A percentile compares a stretch with the other conserved stretches of the same genome.
phyloP scores from a whole-genome alignment of 1,140 invertebrate genomes.

The Onthophagus taurus region DNA sequence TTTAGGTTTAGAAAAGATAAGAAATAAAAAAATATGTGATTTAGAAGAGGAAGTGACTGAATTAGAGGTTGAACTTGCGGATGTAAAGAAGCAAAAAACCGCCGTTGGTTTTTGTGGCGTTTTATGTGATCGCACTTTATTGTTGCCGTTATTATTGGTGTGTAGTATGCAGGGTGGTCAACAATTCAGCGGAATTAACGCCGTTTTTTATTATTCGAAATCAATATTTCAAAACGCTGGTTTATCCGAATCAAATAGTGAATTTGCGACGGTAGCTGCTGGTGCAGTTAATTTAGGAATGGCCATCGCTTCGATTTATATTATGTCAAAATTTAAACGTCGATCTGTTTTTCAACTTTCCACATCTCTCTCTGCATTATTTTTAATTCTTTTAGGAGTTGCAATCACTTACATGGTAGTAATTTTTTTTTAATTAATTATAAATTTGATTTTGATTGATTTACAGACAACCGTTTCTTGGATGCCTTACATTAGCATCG shows the following conservation, averaged over 20 bases:
- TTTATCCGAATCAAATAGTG: slow-evolving; percentile 42
- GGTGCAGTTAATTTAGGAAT: slow-evolving; percentile 62
- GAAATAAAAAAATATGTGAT: slow-evolving; percentile 38
- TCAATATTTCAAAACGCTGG: slow-evolving; percentile 60
- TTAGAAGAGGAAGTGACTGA: slow-evolving; percentile 43
- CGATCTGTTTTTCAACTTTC: slow-evolving; percentile 50
- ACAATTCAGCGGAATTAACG: slow-evolving; percentile 80
- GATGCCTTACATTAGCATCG: slow-evolving; percentile 65
- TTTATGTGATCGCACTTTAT: slow-evolving; percentile 43
- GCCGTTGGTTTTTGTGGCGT: slow-evolving; percentile 47
- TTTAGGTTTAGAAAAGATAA: slow-evolving; percentile 44
- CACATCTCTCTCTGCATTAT: slow-evolving; percentile 40
- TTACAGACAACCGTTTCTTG: slow-evolving; percentile 51
- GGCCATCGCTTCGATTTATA: slow-evolving; percentile 49
- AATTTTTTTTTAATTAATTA: slow-evolving; percentile 18
- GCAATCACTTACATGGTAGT: slow-evolving; percentile 52
- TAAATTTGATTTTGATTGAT: background rate
- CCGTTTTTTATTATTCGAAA: slow-evolving; percentile 76
- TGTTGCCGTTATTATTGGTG: slow-evolving; percentile 60
- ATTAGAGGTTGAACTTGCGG: slow-evolving; percentile 31
- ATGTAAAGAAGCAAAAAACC: slow-evolving; percentile 26
- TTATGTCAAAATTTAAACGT: slow-evolving; percentile 49
- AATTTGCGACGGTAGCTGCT: slow-evolving; percentile 63
- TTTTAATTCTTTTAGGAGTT: slow-evolving; percentile 46
- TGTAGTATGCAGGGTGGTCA: slow-evolving; percentile 70